These are phyloP conservation scores for Mormyrus iriodes DNA, from an alignment of 2,113 vertebrate species.

Conservation along the genomic window DNA sequence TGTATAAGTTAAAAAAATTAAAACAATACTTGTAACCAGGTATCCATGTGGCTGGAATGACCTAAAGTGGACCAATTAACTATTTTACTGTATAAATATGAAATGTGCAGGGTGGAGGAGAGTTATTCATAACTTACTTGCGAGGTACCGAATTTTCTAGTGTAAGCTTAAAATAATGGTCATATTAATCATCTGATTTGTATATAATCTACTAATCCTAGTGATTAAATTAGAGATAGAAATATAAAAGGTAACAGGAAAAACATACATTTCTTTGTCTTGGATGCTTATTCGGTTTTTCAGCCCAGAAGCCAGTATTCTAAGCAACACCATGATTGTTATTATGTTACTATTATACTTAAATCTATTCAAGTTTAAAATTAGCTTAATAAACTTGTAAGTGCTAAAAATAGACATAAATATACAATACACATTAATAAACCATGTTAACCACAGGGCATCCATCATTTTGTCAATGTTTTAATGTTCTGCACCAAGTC, in stretches of 20 bases:
- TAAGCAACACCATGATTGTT: background rate
- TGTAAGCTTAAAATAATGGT: background rate
- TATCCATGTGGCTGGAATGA: no score
- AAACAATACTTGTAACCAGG: no score
- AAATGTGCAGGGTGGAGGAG: no score
- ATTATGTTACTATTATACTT: background rate
- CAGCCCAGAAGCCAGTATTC: background rate
- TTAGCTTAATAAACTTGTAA: background rate
- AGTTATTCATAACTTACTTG: no score
- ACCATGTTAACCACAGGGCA: constrained; percentile 63
- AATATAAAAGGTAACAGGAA: background rate
- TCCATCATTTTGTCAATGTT: constrained; percentile 76
- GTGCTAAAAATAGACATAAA: background rate
- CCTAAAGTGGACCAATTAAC: no score
- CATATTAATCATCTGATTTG: background rate
- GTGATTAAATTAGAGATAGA: background rate
- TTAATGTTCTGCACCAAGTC: constrained; percentile 64
- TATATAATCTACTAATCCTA: background rate
- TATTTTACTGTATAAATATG: no score
- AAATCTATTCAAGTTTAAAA: background rate
- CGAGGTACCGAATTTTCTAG: no score
- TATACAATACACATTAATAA: background rate
- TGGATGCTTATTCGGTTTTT: background rate
- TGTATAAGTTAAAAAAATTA: no score
- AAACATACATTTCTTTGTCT: background rate